A percentile compares a stretch with the other conserved stretches of the same genome.
Evolutionary conservation across 1,140 invertebrate genomes (phyloP).

Genomic region (Drosophila equinoxialis): DNA sequence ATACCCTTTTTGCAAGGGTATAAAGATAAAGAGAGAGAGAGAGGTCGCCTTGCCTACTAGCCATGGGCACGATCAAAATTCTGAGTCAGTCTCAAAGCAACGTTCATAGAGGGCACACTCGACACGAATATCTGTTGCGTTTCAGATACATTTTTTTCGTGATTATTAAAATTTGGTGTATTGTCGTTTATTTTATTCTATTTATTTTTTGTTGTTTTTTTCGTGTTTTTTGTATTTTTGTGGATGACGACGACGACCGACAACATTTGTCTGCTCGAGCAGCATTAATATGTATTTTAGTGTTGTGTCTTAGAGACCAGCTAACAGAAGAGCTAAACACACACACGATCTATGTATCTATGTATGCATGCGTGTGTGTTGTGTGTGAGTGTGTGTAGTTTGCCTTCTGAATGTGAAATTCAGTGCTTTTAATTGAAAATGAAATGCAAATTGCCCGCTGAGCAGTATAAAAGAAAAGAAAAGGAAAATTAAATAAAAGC

Average conservation of each 20-base stretch:
- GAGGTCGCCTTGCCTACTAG: too few relatives aligned
- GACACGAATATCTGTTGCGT: too few relatives aligned
- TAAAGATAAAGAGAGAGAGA: too few relatives aligned
- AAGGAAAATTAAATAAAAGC: conserved; percentile 10
- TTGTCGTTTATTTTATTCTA: conserved; percentile 30
- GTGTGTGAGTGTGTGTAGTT: neutral
- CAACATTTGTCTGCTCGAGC: neutral
- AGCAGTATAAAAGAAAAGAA: conserved; percentile 12
- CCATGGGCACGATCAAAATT: too few relatives aligned
- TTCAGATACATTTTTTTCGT: neutral
- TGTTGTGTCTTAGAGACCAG: conserved; percentile 39
- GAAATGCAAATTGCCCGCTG: conserved; percentile 15
- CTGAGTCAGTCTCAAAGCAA: too few relatives aligned
- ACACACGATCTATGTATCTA: neutral
- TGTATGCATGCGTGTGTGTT: too few relatives aligned
- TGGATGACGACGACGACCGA: conserved; percentile 45
- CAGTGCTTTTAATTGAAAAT: conserved; percentile 19
- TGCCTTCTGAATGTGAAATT: conserved; percentile 28
- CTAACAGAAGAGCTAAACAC: neutral
- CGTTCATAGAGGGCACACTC: too few relatives aligned
- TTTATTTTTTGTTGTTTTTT: conserved; percentile 31
- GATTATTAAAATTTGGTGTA: neutral
- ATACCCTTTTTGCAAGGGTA: too few relatives aligned
- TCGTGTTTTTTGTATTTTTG: conserved; percentile 39
- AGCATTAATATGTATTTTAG: conserved; percentile 61